Evolutionary conservation across 2,888 invertebrate genomes (phyloP).

Genomic region (Drosophila bunnanda): DNA sequence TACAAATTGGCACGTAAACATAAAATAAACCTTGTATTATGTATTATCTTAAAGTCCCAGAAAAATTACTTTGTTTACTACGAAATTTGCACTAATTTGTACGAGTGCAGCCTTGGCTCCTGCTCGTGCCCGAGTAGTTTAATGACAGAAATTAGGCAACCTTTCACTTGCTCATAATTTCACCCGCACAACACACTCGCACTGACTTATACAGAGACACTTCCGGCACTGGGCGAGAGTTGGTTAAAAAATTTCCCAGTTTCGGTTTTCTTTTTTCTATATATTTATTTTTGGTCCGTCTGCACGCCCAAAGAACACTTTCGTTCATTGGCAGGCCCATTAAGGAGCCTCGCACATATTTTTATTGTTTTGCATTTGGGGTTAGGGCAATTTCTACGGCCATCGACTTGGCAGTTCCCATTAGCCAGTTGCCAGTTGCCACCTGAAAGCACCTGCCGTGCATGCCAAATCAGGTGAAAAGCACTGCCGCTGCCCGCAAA

Average conservation of each 20-base stretch:
- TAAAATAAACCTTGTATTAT: neutral
- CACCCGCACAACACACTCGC: slow-evolving; percentile 54
- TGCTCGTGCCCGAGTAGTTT: slow-evolving; percentile 34
- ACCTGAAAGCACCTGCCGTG: slow-evolving; percentile 52
- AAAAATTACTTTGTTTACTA: neutral
- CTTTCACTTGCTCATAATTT: slow-evolving; percentile 70
- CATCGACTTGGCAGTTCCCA: slow-evolving; percentile 35
- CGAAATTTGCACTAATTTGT: slow-evolving; percentile 2
- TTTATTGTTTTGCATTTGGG: slow-evolving; percentile 60
- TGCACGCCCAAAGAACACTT: slow-evolving; percentile 63
- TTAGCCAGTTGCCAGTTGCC: slow-evolving; percentile 18
- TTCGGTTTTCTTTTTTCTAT: slow-evolving; percentile 8
- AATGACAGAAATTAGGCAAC: slow-evolving; percentile 64
- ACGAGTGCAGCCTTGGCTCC: slow-evolving; percentile 3
- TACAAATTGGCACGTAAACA: neutral
- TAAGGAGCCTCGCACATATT: slow-evolving; percentile 35
- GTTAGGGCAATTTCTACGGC: slow-evolving; percentile 67
- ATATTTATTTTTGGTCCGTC: slow-evolving; percentile 13
- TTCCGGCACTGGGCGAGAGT: slow-evolving; percentile 47
- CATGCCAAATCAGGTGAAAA: slow-evolving; percentile 71
- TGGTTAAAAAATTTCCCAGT: slow-evolving; percentile 15
- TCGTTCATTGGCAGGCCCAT: slow-evolving; percentile 41
- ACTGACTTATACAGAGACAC: slow-evolving; percentile 8
- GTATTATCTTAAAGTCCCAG: neutral
- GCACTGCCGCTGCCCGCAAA: slow-evolving; percentile 35